Conservation (phyloP, 2,888 invertebrate species). For the Eupsilia transversa region DNA sequence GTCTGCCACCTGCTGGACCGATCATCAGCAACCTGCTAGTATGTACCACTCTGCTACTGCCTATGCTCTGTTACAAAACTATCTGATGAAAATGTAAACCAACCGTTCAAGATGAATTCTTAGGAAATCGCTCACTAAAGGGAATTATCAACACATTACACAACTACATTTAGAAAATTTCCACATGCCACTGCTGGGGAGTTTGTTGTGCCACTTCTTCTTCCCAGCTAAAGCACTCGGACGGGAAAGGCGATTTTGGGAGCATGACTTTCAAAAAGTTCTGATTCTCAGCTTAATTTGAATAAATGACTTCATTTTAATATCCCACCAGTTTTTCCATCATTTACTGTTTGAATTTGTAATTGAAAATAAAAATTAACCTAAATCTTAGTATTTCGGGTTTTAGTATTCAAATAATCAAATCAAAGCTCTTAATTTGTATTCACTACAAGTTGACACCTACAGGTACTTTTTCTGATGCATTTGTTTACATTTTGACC, state of each 20-base stretch:
- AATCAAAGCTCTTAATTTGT: too few species aligned
- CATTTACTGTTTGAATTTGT: background rate
- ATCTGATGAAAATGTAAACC: background rate
- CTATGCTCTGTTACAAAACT: background rate
- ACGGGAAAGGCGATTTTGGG: too few species aligned
- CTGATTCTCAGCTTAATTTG: background rate
- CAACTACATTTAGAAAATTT: background rate
- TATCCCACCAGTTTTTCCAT: background rate
- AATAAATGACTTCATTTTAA: background rate
- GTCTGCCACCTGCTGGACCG: constrained; percentile 66
- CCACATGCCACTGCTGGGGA: background rate
- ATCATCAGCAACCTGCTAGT: constrained; percentile 63
- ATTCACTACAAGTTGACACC: background rate
- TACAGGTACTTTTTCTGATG: too few species aligned
- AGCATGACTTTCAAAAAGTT: background rate
- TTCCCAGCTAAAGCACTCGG: background rate
- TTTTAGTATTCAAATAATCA: too few species aligned
- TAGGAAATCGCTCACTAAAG: background rate
- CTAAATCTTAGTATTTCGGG: too few species aligned
- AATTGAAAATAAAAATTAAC: too few species aligned
- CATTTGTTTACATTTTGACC: background rate
- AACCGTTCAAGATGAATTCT: background rate
- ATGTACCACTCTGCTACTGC: constrained; percentile 4
- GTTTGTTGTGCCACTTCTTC: background rate
- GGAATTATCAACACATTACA: background rate